These are phyloP conservation scores for Uria aalge DNA, from an alignment of 2,113 vertebrate species.

Conservation along the genomic window DNA sequence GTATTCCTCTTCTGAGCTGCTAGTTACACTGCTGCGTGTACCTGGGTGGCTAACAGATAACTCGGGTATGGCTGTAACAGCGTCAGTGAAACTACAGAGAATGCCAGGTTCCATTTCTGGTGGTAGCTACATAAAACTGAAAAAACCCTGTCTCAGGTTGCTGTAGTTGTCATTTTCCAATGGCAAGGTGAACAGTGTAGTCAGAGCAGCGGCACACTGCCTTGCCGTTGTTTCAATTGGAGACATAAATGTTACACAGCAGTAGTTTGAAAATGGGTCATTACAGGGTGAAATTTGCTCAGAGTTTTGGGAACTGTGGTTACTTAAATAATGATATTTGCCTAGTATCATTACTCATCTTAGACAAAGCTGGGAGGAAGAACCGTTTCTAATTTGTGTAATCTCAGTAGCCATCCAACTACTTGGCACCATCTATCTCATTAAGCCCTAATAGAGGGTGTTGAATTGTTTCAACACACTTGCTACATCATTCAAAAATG, in stretches of 20 bases:
- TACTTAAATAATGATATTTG: conserved; percentile 35
- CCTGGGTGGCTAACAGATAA: not conserved
- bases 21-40: not conserved
- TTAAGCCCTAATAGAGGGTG: not conserved
- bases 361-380: not conserved
- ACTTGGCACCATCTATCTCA: not conserved
- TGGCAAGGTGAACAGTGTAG: not conserved
- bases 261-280: not conserved
- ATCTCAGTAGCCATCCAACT: conserved; percentile 10
- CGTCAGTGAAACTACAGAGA: not conserved
- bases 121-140: not conserved
- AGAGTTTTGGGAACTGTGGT: not conserved
- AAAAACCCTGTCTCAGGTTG: rapidly evolving
- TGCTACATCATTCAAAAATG: not conserved
- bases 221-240: not conserved
- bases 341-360: not conserved
- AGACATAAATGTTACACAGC: not conserved
- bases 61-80: not conserved
- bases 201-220: not conserved
- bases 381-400: conserved; percentile 42
- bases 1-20: not conserved
- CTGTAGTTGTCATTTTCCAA: not conserved
- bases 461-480: conserved; percentile 5
- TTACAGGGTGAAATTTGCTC: not conserved
- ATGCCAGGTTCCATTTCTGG: not conserved